phyloP scores from a whole-genome alignment of 1,140 invertebrate genomes.

The Pectinophora gossypiella region DNA sequence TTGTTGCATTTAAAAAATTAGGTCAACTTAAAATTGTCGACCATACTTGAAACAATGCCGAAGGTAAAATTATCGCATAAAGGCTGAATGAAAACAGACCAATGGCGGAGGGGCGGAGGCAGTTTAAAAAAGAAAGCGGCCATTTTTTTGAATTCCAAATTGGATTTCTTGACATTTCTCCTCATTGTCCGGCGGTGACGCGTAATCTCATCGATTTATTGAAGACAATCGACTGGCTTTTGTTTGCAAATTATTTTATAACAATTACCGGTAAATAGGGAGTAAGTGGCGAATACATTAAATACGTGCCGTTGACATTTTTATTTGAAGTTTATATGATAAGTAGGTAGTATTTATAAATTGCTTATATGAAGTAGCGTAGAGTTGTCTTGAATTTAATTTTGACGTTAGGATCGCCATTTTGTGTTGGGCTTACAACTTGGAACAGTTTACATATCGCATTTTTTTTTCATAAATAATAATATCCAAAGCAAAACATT shows the following conservation, averaged over 20 bases:
- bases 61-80: too few species aligned
- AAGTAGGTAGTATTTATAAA: too few species aligned
- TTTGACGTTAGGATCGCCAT: too few species aligned
- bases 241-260: constrained; percentile 38
- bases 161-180: constrained; percentile 24
- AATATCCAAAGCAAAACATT: constrained; percentile 9
- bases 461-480: not conserved
- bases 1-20: too few species aligned
- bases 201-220: constrained; percentile 41
- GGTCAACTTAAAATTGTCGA: too few species aligned
- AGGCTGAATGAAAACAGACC: not conserved
- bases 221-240: constrained; percentile 34
- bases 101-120: not conserved
- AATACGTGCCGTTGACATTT: too few species aligned
- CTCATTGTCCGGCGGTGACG: constrained; percentile 32
- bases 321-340: too few species aligned
- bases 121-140: not conserved
- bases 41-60: too few species aligned
- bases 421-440: too few species aligned
- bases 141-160: constrained; percentile 1
- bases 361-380: too few species aligned
- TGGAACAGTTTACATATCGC: not conserved
- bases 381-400: too few species aligned
- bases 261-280: constrained; percentile 27
- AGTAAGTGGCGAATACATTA: too few species aligned